Conservation (phyloP, 2,113 vertebrate species). For the Atrichornis clamosus region DNA sequence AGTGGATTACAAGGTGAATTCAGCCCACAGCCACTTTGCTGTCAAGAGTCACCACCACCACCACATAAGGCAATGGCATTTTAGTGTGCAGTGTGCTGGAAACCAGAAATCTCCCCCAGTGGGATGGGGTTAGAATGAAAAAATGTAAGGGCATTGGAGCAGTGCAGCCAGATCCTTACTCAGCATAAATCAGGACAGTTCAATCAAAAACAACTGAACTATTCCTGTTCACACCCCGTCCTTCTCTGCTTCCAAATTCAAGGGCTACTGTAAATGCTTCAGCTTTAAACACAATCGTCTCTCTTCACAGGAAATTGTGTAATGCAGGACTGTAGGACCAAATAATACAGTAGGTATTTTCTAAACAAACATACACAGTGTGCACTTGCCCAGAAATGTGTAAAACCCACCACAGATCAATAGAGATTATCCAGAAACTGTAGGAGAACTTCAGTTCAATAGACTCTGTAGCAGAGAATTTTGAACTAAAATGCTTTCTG, state of each 20-base stretch:
- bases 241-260: not conserved
- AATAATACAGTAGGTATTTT: not conserved
- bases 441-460: not conserved
- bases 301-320: not conserved
- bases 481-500: slow-evolving; percentile 13
- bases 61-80: not conserved
- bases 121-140: not conserved
- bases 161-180: not conserved
- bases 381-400: not conserved
- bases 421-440: not conserved
- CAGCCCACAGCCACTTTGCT: not conserved
- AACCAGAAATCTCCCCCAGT: not conserved
- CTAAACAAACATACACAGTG: not conserved
- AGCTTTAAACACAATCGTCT: not conserved
- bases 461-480: not conserved
- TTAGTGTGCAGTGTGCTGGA: not conserved
- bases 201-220: not conserved
- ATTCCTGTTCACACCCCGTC: fast-evolving
- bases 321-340: not conserved
- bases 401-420: slow-evolving; percentile 4
- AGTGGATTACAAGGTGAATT: not conserved
- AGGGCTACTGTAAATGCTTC: not conserved
- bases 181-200: not conserved
- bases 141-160: not conserved
- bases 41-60: not conserved